phyloP scores from a whole-genome alignment of 2,797 vertebrate species.

The Cyprinella venusta region DNA sequence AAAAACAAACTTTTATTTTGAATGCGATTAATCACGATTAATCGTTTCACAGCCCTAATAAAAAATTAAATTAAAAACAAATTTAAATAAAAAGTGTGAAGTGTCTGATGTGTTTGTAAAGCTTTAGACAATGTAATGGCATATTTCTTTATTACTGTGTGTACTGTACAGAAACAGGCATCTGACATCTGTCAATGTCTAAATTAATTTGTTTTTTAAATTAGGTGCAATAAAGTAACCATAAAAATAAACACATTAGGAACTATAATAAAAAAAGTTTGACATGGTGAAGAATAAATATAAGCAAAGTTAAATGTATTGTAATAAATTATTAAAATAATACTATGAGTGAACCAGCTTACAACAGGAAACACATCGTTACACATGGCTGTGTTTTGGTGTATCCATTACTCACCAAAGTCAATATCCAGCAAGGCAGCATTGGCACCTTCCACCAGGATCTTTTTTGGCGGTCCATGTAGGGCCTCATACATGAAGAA shows the following conservation, averaged over 20 bases:
- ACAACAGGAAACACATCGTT: conserved; percentile 63
- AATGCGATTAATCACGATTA: too few species aligned
- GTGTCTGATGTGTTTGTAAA: neutral
- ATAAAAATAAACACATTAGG: neutral
- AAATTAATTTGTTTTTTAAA: neutral
- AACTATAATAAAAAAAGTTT: neutral
- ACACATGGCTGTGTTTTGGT: neutral
- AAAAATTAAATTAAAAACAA: neutral
- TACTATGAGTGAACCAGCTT: conserved; percentile 62
- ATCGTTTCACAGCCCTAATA: too few species aligned
- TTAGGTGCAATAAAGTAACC: neutral
- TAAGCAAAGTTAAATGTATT: neutral
- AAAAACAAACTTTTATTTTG: too few species aligned
- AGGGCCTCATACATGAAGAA: conserved; percentile 96
- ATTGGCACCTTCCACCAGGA: conserved; percentile 97
- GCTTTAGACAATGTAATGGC: neutral
- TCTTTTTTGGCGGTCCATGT: conserved; percentile 92
- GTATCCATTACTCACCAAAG: conserved; percentile 84
- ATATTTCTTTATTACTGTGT: neutral
- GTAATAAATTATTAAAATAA: conserved; percentile 44
- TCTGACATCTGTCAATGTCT: neutral
- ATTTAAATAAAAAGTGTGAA: neutral
- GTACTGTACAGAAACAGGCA: neutral
- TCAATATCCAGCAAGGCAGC: conserved; percentile 97
- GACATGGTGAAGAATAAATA: neutral